Base-by-base conservation (phyloP, 2,797 vertebrate genomes). In the Oreortyx pictus region DNA sequence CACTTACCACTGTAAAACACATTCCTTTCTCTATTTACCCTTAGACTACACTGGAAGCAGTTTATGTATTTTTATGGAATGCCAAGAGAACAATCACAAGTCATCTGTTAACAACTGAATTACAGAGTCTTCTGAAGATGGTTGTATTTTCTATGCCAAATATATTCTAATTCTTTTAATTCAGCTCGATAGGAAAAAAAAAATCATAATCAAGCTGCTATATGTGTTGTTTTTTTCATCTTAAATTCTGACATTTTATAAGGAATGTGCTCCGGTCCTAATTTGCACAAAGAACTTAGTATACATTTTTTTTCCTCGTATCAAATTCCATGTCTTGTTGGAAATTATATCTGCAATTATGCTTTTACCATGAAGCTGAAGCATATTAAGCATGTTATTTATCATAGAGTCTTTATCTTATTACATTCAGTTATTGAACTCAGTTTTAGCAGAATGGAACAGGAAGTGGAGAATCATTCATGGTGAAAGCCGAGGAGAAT, bases 161-260 rank as follows among this genome's bases (percentile, higher is more conserved):
- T 70, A 73, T 23, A 59, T 66, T 86, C 24, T 81, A 74, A 27
- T 52, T 52, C 11, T 73, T 95, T 88, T 80, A 86, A 81, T 85
- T 68, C 41, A 71, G 22, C 54, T 93, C 89, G 41, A 67, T 67
- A 87, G 71, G 50, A 17, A 71, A 80, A 83, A 92, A 87, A 47
- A 11, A 52, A 46, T 1, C 4, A 64, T 64, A 4, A 8, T 85
- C 81, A 87, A 80, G 65, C 81, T 90, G 67, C 86, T 86, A 50
- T 87, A 72, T n/a, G 74, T 67, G n/a, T 90, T 91, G 44, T 65
- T 44, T 85, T 85, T 92, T 92, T 87, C 35, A 70, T 91, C 92
- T 86, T 90, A 95, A 82, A 94, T 91, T 73, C 61, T 91, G 83
- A 10, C 25, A 83, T 86, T 92, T 91, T 76, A n/a, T 89, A 64